A percentile compares a stretch with the other conserved stretches of the same genome.
Conservation (phyloP, 2,113 vertebrate species). For the Halichoerus grypus region DNA sequence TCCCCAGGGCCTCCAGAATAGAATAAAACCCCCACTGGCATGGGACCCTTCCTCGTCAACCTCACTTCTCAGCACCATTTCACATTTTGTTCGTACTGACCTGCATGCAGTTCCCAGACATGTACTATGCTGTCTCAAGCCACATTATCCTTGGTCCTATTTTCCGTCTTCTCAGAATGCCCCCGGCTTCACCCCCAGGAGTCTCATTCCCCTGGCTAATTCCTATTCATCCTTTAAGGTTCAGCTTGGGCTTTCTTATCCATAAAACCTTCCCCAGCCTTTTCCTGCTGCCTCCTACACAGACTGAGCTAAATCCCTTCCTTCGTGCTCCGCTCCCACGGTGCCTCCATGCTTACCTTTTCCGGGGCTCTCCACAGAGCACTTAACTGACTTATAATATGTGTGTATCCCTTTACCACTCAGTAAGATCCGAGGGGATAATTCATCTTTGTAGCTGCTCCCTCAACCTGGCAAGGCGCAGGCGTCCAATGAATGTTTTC, state of each 20-base stretch:
- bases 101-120: background rate
- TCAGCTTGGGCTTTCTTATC: slow-evolving; percentile 26
- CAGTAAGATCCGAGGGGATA: background rate
- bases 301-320: background rate
- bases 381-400: background rate
- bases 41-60: background rate
- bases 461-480: background rate
- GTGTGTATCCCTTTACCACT: background rate
- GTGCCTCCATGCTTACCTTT: background rate
- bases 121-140: background rate
- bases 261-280: background rate
- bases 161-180: background rate
- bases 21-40: background rate
- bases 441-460: slow-evolving; percentile 22
- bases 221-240: slow-evolving; percentile 40
- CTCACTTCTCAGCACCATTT: background rate
- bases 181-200: background rate
- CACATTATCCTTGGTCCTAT: background rate
- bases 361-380: background rate
- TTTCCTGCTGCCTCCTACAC: background rate
- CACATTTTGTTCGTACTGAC: background rate
- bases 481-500: background rate
- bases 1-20: background rate
- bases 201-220: slow-evolving; percentile 33
- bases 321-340: background rate